Evolutionary conservation across 2,113 vertebrate genomes (phyloP), one percentile per base, ranked within the genome.

Genomic region (Callocephalon fimbriatum): DNA sequence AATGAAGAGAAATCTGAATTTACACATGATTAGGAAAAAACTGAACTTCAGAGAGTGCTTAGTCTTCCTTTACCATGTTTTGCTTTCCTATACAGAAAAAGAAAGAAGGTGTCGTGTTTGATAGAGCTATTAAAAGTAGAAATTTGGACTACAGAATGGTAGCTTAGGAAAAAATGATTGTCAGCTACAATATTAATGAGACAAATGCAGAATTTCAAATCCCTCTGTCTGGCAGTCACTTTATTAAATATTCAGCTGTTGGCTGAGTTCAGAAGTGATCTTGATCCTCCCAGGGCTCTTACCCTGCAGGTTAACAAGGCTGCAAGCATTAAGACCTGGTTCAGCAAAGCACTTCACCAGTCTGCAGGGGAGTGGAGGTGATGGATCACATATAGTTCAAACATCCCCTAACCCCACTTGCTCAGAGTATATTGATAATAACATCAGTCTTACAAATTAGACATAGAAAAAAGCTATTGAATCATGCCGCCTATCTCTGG

Each of bases 241-340:
- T 94, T 76, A 88, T 86, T 82, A 89, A 92, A 94, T 93, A 89
- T 70, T 96, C 72, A 84, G 19, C 45, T 86, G 27, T 88, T 79
- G 45, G 9, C 44, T 77, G 32, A n/a, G 67, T 88, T 74, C 76
- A 75, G 66, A 71, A 92, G 47, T 70, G 44, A 86, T 96, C 86
- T 91, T 86, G 77, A 84, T 73, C 51, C 51, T 96, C 81, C 62
- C 67, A 92, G 72, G 42, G 26, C 54, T 93, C 78, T 83, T 66
- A 93, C 85, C 45, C 58, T 66, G 11, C 68, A 82, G 63, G n/a
- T 67, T 96, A 65, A 92, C 75, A 66, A 86, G 74, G 45, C 59
- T 87, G 8, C 32, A 29, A 89, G 12, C 14, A 3, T 66, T 53
- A 63, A 74, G 90, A 54, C 78, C 27, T 74, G 38, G 35, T 63